Base-by-base conservation (phyloP, 2,113 vertebrate species). In the Salvelinus namaycush region DNA sequence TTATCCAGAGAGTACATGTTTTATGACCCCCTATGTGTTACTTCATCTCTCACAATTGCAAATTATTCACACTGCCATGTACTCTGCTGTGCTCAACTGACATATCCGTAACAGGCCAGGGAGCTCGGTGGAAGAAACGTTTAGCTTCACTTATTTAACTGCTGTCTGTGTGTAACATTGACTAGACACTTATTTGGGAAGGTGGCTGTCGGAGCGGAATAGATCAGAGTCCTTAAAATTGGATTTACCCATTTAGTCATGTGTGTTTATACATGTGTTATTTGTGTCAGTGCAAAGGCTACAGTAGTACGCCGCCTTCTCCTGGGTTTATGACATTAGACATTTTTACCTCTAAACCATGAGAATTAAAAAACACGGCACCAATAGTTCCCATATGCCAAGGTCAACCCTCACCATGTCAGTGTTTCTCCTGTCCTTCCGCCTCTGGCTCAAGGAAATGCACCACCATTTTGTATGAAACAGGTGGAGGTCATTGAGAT, bases 21-120 rank as follows among this genome's bases (percentile, higher is more conserved):
- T 81, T 89, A 93, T 92, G 91, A 90, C 84, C 91, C 72, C 39
- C 64, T 48, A 83, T 81, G 85, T 83, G 87, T 89, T 86, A 86
- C 89, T 89, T 91, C 86, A 87, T 86, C 70, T 85, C 82, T 84
- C 87, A 92, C 89, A 91, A 89, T 92, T 87, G 78, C 84, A 90
- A 89, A 88, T 92, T 87, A 90, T 90, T 73, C 90, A 87, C 87
- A 85, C 83, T 90, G 92, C 91, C 90, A 92, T 18, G 72, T 83
- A 88, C 77, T 88, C 77, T 26, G 66, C 80, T 89, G 85, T 88
- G 39, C 39, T 44, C 39, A 44, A 87, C 85, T 86, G 89, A 91
- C 87, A 85, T 81, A 86, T 86, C 82, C 81, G 86, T 85, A 87
- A 85, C 87, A 83, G 85, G 83, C 84, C 85, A 76, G 87, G 82